Evolutionary conservation across 2,113 vertebrate species (phyloP), one percentile per base, ranked within the genome.

Genomic region (Corythoichthys haematopterus): DNA sequence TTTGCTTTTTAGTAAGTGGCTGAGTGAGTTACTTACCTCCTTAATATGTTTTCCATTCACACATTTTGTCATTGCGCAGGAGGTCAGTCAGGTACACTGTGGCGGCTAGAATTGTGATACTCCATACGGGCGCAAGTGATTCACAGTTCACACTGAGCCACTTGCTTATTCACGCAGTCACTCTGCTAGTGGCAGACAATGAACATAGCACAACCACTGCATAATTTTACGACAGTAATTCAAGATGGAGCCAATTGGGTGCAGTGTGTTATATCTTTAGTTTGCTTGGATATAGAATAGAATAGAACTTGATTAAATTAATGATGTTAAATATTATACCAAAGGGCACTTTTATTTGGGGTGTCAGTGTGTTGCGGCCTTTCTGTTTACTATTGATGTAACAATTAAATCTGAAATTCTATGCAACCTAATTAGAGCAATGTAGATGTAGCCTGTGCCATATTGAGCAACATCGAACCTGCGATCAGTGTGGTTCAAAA

Each of bases 401-500:
- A n/a, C 16, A 7, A 15, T 15, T n/a, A 36, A 37, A 58, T 37
- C 2, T 6, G 14, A 12, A 58, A 58, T 35, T 58, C 35, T 7
- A 37, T 15, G 3, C 5, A 8, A 15, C 40, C n/a, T 66, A 52
- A 43, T 53, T 11, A 65, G 36, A 16, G 14, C 9, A 12, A 43
- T 56, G 12, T n/a, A 33, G 56, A 15, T 8, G 16, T 43, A 4
- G 6, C 9, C n/a, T 10, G 38, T 3, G 13, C 37, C 69, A 45
- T 52, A 64, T 16, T 61, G 58, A 35, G 61, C n/a, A 36, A n/a
- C 1, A 43, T 3, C 1, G 10, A 55, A 33, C 11, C 10, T 10
- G n/a, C 9, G 20, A 55, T 33, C 61, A 28, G 55, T 59, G 46
- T 66, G 53, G 50, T 52, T 37, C 11, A 52, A 68, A 57, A 59